phyloP scores from a whole-genome alignment of 2,113 vertebrate species.

The Bolborhynchus lineola region DNA sequence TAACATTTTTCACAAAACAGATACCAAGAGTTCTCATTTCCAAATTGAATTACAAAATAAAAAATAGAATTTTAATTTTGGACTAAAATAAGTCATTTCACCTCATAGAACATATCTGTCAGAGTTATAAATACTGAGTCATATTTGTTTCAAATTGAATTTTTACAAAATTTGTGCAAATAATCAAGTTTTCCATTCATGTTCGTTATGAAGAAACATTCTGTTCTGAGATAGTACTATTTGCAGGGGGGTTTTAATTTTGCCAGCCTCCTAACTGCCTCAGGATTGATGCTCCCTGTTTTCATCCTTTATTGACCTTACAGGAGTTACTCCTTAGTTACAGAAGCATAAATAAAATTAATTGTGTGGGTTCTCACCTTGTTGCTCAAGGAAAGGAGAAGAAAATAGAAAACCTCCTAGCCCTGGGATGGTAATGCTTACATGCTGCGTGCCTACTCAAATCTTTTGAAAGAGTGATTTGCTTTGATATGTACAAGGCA shows the following conservation, averaged over 20 bases:
- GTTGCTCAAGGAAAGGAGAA: background rate
- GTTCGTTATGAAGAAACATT: background rate
- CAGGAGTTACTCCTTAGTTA: background rate
- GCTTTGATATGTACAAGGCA: background rate
- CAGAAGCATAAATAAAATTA: background rate
- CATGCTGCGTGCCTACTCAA: fast-evolving
- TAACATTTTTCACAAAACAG: background rate
- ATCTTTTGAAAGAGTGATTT: background rate
- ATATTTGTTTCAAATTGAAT: background rate
- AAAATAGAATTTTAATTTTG: background rate
- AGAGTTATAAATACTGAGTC: background rate
- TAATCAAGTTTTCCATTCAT: background rate
- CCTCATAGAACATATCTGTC: background rate
- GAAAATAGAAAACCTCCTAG: background rate
- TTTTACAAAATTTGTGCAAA: background rate
- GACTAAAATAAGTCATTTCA: background rate
- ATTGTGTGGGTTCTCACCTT: background rate
- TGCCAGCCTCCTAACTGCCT: background rate
- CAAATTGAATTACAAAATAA: background rate
- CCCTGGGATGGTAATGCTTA: background rate
- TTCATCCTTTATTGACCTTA: background rate
- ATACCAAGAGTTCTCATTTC: background rate
- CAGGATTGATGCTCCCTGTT: background rate
- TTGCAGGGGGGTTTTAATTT: background rate
- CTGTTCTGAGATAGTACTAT: background rate